Conservation (phyloP, 2,797 vertebrate genomes). For the Falco novaeseelandiae region DNA sequence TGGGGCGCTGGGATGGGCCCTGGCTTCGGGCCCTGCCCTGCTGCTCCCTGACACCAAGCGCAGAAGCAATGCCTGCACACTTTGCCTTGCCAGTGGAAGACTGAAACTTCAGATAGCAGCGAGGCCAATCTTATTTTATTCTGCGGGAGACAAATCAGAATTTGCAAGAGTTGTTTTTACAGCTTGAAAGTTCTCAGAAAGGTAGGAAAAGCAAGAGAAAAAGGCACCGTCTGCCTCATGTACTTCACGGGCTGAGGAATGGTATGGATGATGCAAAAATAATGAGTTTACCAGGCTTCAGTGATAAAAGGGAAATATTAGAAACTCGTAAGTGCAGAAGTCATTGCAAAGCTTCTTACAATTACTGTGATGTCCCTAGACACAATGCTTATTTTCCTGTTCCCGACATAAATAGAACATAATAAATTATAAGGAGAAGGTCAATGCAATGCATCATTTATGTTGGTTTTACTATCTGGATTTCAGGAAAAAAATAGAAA, state of each 20-base stretch:
- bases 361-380: neutral
- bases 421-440: slow-evolving; percentile 38
- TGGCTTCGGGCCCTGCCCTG: neutral
- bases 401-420: slow-evolving; percentile 1
- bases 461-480: neutral
- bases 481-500: neutral
- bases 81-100: neutral
- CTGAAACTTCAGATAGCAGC: neutral
- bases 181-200: neutral
- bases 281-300: neutral
- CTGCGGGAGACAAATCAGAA: neutral
- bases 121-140: neutral
- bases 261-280: neutral
- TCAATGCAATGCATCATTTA: neutral
- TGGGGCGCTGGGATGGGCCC: rapidly evolving
- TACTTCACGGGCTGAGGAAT: neutral
- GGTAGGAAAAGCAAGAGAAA: neutral
- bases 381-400: neutral
- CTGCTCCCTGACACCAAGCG: neutral
- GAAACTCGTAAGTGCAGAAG: neutral
- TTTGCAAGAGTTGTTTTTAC: neutral
- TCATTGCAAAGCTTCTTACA: slow-evolving; percentile 17
- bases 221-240: neutral
- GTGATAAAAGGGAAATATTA: slow-evolving; percentile 8
- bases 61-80: neutral